phyloP scores from a whole-genome alignment of 1,140 invertebrate genomes.

The Cydia pomonella region DNA sequence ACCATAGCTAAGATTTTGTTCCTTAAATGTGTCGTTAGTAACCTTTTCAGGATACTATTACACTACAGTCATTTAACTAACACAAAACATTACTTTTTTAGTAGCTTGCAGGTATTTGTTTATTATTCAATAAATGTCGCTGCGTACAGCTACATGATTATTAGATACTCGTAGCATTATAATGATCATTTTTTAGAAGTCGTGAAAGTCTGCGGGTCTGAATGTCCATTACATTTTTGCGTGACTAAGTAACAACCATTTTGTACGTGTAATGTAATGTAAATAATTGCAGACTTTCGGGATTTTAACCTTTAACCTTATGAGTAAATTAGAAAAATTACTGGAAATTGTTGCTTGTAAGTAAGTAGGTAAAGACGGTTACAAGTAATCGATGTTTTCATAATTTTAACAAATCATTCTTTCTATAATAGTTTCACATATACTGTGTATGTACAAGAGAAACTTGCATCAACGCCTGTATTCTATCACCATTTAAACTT shows the following conservation, averaged over 20 bases:
- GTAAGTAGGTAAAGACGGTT: neutral
- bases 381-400: neutral
- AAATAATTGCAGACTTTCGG: conserved; percentile 25
- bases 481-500: no score
- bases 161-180: neutral
- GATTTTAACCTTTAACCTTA: conserved; percentile 25
- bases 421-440: no score
- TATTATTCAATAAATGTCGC: neutral
- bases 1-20: no score
- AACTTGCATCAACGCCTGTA: no score
- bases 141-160: neutral
- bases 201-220: conserved; percentile 4
- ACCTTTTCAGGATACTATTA: no score
- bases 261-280: conserved; percentile 27
- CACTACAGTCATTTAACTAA: no score
- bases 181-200: neutral
- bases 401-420: no score
- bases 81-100: neutral
- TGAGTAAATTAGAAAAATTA: conserved; percentile 16
- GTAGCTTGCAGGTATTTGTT: neutral
- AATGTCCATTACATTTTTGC: conserved; percentile 22
- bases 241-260: conserved; percentile 18
- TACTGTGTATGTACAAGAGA: no score
- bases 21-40: no score
- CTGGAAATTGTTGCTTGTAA: neutral